A percentile compares a stretch with the other conserved stretches of the same genome.
phyloP scores from a whole-genome alignment of 2,888 invertebrate species.

The Tipula unca region DNA sequence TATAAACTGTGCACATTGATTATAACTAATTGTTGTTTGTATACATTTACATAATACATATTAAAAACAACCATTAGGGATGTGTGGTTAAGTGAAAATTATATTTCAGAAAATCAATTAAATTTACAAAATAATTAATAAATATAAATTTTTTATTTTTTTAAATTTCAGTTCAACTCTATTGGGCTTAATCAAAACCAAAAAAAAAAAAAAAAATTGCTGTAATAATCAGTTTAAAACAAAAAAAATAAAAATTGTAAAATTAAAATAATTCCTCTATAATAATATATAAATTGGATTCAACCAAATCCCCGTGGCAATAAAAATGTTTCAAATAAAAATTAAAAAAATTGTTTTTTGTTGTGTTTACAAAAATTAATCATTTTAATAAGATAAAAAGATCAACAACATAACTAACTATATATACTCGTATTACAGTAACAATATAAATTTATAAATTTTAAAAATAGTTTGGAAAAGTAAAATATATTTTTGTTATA shows the following conservation, averaged over 20 bases:
- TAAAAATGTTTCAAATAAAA: not conserved
- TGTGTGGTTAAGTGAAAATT: not conserved
- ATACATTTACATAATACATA: not conserved
- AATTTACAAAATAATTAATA: not conserved
- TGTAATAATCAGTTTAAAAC: not conserved
- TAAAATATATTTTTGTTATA: not conserved
- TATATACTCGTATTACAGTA: not conserved
- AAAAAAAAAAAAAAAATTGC: not conserved
- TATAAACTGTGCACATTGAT: no score
- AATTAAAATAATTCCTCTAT: not conserved
- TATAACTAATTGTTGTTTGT: not conserved
- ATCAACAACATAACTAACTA: not conserved
- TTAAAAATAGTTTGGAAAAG: not conserved
- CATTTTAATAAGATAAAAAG: conserved; percentile 1
- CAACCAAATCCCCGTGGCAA: not conserved
- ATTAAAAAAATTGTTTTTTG: not conserved
- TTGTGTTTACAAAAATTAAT: not conserved
- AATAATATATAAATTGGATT: not conserved
- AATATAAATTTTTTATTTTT: not conserved
- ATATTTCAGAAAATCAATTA: not conserved
- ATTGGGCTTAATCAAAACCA: not conserved
- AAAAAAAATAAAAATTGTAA: not conserved
- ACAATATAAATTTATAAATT: not conserved
- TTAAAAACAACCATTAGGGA: not conserved
- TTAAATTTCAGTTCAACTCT: not conserved